Conservation (phyloP, 2,113 vertebrate genomes). For the Ondatra zibethicus region DNA sequence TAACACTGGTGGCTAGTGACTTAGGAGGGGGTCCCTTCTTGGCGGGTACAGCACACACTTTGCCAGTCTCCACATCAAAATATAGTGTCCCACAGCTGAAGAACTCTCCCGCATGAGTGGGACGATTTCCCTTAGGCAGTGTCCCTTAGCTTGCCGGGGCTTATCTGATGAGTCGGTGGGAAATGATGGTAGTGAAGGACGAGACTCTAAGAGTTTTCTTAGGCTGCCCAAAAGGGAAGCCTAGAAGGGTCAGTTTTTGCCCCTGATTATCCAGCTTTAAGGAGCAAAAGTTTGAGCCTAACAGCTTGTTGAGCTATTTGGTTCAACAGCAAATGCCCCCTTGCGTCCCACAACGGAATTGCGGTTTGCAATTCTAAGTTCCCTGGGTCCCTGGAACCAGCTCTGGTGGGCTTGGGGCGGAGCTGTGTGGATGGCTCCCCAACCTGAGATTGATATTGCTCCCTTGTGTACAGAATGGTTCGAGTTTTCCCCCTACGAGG, state of each 20-base stretch:
- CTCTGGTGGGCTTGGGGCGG: rapidly evolving
- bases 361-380: not conserved
- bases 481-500: constrained; percentile 94
- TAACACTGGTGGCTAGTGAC: constrained; percentile 74
- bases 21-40: not conserved
- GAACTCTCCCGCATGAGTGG: not conserved
- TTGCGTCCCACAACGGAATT: not conserved
- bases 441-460: not conserved
- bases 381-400: rapidly evolving
- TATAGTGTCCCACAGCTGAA: not conserved
- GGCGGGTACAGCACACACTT: not conserved
- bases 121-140: rapidly evolving
- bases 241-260: not conserved
- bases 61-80: not conserved
- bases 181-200: not conserved
- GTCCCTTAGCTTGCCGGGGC: not conserved
- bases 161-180: not conserved
- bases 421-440: too few relatives aligned
- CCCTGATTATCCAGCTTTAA: not conserved
- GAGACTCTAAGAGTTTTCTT: not conserved
- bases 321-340: not conserved
- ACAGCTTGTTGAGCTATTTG: not conserved
- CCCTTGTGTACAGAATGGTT: constrained; percentile 88
- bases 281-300: not conserved
- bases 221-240: not conserved